phyloP scores from a whole-genome alignment of 2,888 invertebrate genomes.

The Catocala nupta region DNA sequence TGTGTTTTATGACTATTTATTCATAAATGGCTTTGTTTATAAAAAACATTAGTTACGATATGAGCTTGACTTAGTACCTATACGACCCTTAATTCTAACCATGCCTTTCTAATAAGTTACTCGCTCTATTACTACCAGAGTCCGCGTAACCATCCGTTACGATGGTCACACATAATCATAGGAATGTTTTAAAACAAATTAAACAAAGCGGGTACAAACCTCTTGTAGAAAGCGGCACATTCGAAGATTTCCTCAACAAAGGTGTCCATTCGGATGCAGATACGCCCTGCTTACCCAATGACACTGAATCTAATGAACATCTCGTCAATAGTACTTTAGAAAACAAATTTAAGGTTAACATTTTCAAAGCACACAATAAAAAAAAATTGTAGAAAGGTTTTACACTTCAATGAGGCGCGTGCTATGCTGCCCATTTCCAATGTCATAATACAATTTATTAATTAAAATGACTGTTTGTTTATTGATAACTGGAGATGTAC shows the following conservation, averaged over 20 bases:
- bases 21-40: too few species aligned
- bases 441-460: slow-evolving; percentile 47
- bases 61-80: too few species aligned
- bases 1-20: too few species aligned
- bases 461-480: slow-evolving; percentile 50
- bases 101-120: too few species aligned
- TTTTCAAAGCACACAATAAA: slow-evolving; percentile 22
- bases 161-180: slow-evolving; percentile 31
- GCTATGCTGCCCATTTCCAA: slow-evolving; percentile 37
- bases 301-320: slow-evolving; percentile 54
- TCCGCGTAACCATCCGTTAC: slow-evolving; percentile 2
- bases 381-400: neutral
- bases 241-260: slow-evolving; percentile 56
- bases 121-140: too few species aligned
- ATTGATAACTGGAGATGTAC: slow-evolving; percentile 54
- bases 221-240: slow-evolving; percentile 51
- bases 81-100: too few species aligned
- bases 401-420: slow-evolving; percentile 30
- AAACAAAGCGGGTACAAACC: slow-evolving; percentile 43
- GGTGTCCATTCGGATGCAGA: slow-evolving; percentile 73
- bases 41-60: too few species aligned
- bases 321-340: slow-evolving; percentile 59
- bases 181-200: slow-evolving; percentile 46
- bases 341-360: slow-evolving; percentile 56
- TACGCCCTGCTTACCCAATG: slow-evolving; percentile 53